These are phyloP conservation scores for Conus ventricosus DNA, from an alignment of 1,140 invertebrate species.

Conservation along the genomic window DNA sequence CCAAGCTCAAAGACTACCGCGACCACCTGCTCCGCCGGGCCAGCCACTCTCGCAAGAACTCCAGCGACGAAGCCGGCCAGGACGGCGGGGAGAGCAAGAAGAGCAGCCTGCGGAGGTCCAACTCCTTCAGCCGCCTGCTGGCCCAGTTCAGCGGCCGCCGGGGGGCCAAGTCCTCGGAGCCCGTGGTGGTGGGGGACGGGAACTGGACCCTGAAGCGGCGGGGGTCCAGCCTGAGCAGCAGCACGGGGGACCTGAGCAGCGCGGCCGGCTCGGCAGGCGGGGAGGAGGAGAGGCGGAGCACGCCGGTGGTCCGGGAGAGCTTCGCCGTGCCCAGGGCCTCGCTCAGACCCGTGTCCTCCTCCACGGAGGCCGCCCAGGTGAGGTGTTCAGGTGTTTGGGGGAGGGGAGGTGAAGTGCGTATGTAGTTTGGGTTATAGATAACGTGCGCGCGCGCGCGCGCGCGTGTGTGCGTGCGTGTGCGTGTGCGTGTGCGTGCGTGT, in stretches of 20 bases:
- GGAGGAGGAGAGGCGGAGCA: conserved; percentile 8
- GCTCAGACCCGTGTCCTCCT: conserved; percentile 55
- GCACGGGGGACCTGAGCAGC: not conserved
- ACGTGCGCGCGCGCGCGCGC: no score
- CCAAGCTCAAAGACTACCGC: conserved; percentile 67
- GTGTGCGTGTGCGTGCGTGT: no score
- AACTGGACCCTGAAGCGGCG: conserved; percentile 45
- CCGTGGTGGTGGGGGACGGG: conserved; percentile 10
- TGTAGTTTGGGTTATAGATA: no score
- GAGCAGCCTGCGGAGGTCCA: conserved; percentile 55
- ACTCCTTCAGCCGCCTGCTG: conserved; percentile 55
- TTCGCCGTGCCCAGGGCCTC: conserved; percentile 54
- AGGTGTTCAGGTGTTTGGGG: not conserved
- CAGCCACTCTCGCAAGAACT: conserved; percentile 42
- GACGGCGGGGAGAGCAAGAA: conserved; percentile 39
- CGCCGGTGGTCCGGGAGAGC: conserved; percentile 53
- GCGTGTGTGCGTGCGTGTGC: no score
- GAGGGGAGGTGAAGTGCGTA: no score
- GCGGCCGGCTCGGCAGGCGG: not conserved
- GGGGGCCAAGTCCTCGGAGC: conserved; percentile 3
- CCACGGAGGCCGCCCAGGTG: conserved; percentile 22
- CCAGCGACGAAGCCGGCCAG: not conserved
- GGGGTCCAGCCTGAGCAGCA: not conserved
- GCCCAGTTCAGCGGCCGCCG: conserved; percentile 29
- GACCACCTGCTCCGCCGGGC: conserved; percentile 61